Percentiles rank a stretch among this genome's conserved stretches.
These are phyloP conservation scores for Bagarius yarrelli DNA, from an alignment of 2,113 vertebrate species.

Conservation along the genomic window DNA sequence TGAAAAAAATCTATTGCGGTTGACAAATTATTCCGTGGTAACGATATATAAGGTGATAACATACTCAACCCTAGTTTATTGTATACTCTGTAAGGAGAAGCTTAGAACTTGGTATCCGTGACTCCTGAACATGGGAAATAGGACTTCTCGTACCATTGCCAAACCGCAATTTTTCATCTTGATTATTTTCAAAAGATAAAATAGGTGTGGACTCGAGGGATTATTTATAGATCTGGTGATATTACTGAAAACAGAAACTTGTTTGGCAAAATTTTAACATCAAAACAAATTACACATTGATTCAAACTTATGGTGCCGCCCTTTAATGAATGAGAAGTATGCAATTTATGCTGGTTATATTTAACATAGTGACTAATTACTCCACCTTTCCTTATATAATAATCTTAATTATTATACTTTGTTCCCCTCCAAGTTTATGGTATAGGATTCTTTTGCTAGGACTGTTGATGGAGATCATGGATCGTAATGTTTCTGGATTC, in stretches of 20 bases:
- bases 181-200: background rate
- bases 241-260: conserved; percentile 1
- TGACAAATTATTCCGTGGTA: too few species aligned
- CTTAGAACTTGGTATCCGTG: background rate
- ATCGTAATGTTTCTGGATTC: conserved; percentile 62
- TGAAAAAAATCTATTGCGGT: too few species aligned
- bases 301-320: background rate
- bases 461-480: conserved; percentile 56
- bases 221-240: background rate
- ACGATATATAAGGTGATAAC: too few species aligned
- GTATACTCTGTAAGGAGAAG: background rate
- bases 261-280: background rate
- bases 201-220: background rate
- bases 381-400: too few species aligned
- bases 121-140: background rate
- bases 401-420: too few species aligned
- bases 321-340: background rate
- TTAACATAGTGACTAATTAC: too few species aligned
- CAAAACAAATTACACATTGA: background rate
- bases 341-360: background rate
- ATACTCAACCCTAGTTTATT: too few species aligned
- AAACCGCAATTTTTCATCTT: conserved; percentile 1
- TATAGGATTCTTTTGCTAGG: background rate
- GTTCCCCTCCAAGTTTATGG: too few species aligned
- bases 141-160: background rate